Percentiles rank a stretch among this genome's conserved stretches.
phyloP scores from a whole-genome alignment of 2,113 vertebrate species.

The Rhinopithecus roxellana region DNA sequence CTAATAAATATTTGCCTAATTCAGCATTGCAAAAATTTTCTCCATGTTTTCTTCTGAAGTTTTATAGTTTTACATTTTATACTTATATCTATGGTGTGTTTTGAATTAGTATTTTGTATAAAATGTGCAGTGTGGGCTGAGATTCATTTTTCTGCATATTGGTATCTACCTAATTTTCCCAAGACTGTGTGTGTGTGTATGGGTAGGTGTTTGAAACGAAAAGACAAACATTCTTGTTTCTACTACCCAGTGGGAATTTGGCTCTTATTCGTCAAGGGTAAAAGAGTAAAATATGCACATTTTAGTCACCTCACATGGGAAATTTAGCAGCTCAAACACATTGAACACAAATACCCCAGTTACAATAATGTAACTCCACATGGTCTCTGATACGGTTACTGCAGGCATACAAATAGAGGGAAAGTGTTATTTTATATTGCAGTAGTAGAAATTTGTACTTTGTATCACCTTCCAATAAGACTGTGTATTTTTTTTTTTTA shows the following conservation, averaged over 20 bases:
- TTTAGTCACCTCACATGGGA: neutral
- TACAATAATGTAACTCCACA: accelerated
- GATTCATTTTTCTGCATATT: neutral
- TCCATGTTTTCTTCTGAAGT: neutral
- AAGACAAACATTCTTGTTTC: neutral
- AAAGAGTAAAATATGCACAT: neutral
- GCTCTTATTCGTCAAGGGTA: neutral
- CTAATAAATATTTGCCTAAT: neutral
- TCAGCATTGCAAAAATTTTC: neutral
- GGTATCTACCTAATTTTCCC: neutral
- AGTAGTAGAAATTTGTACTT: neutral
- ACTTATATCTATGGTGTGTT: neutral
- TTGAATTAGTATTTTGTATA: conserved; percentile 7
- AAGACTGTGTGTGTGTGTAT: neutral
- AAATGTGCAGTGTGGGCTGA: neutral
- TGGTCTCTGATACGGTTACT: neutral
- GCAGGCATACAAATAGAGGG: neutral
- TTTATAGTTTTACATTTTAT: neutral
- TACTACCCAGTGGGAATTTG: neutral
- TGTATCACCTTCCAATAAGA: neutral
- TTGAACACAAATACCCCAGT: neutral
- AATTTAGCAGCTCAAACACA: neutral
- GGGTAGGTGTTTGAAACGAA: neutral
- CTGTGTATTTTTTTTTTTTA: neutral
- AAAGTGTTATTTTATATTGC: neutral